Base-by-base conservation (phyloP, 2,797 vertebrate species). In the Pachyuromys duprasi region DNA sequence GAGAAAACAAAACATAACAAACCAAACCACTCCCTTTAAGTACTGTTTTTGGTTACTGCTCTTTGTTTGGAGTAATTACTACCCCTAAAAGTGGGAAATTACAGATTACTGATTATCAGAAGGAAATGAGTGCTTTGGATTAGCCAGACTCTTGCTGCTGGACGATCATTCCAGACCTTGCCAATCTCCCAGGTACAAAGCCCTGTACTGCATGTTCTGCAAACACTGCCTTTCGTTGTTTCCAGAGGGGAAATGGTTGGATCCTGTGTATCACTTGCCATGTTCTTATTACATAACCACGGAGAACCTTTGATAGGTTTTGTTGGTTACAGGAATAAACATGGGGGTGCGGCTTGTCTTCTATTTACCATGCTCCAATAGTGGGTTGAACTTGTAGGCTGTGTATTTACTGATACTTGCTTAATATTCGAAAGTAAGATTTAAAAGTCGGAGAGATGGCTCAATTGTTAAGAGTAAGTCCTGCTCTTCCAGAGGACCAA, bases 51-150 rank as follows among this genome's bases (percentile, higher is more conserved):
- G 95, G 89, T 92, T 79, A 78, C 42, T 95, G 62, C 91, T 69
- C 62, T 95, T 95, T 94, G 87, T 97, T 89, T 90, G 93, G 88
- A 93, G 53, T 75, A 67, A 95, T 95, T 75, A 55, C 79, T 82
- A 65, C 72, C 63, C 28, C 78, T 80, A 76, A 80, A 95, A 96
- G 91, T 91, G 94, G 93, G 93, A 96, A 96, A 89, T 95, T 84
- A 72, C 95, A 90, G 15, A 75, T 76, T 45, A 60, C 49, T 92
- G 72, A 88, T 95, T 95, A 93, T 76, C 90, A 69, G 62, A 80
- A 90, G 91, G 92, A 91, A 97, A 91, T 72, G 86, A 95, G 69
- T 89, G 57, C 75, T 75, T 93, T 45, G 70, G 62, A 53, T 93
- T n/a, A 42, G 55, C 24, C 24, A 42, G 67, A 22, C 49, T 89